These are phyloP conservation scores for Pissodes strobi DNA, from an alignment of 1,140 invertebrate species.

Conservation along the genomic window DNA sequence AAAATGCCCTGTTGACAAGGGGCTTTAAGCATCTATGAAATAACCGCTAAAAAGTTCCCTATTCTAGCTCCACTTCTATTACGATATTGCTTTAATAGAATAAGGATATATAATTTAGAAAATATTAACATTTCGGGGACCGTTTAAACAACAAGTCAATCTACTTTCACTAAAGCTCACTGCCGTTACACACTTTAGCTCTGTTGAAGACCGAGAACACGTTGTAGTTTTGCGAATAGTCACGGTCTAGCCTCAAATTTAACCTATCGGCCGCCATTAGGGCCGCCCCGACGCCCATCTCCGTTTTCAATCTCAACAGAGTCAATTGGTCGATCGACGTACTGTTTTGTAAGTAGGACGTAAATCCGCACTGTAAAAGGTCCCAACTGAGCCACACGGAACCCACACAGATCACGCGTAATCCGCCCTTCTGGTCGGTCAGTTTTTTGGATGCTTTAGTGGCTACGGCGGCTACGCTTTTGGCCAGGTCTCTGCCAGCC, in stretches of 20 bases:
- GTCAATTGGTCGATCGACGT: conserved; percentile 63
- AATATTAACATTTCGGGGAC: too few relatives aligned
- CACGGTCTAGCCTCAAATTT: conserved; percentile 55
- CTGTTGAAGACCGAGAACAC: conserved; percentile 54
- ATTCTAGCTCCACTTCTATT: too few relatives aligned
- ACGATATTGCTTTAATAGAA: too few relatives aligned
- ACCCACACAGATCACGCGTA: conserved; percentile 89
- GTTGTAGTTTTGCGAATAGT: conserved; percentile 60
- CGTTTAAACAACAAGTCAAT: too few relatives aligned
- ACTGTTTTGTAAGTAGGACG: conserved; percentile 60
- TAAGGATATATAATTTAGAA: too few relatives aligned
- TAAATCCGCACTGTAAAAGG: conserved; percentile 73
- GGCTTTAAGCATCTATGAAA: too few relatives aligned
- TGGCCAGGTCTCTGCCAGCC: conserved; percentile 76
- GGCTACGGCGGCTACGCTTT: conserved; percentile 72
- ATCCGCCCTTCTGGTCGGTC: conserved; percentile 62
- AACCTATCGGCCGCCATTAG: conserved; percentile 71
- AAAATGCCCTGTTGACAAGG: too few relatives aligned
- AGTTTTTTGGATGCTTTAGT: conserved; percentile 68
- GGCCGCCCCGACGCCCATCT: conserved; percentile 74
- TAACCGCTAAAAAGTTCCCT: too few relatives aligned
- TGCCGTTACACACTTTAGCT: background rate
- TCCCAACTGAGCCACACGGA: conserved; percentile 96
- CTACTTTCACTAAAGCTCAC: too few relatives aligned
- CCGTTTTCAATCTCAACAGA: conserved; percentile 66